These are phyloP conservation scores for Oreonectes daqikongensis DNA, from an alignment of 2,797 vertebrate species.

Conservation along the genomic window DNA sequence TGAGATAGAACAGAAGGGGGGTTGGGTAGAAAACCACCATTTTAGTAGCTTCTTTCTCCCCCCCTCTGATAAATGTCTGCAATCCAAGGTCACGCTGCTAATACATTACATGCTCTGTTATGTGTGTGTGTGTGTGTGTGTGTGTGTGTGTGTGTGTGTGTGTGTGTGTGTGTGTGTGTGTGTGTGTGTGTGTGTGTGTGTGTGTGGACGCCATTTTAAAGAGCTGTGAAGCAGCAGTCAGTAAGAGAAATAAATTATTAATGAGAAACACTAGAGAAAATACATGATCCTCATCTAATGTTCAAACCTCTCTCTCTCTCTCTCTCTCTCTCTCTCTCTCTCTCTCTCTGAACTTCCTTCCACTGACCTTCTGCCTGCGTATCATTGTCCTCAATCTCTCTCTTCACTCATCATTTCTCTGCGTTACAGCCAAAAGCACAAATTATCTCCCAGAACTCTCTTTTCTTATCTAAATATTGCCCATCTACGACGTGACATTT, in stretches of 20 bases:
- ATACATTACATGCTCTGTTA: slow-evolving; percentile 5
- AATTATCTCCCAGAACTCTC: not conserved
- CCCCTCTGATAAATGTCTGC: slow-evolving; percentile 37
- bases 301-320: slow-evolving; percentile 27
- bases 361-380: slow-evolving; percentile 1
- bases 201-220: slow-evolving; percentile 66
- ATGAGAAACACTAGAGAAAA: slow-evolving; percentile 59
- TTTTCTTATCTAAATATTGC: not conserved
- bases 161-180: too few relatives aligned
- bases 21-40: slow-evolving; percentile 46
- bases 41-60: slow-evolving; percentile 47
- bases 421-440: not conserved
- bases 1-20: not conserved
- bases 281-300: slow-evolving; percentile 58
- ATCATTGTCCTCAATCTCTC: slow-evolving; percentile 1
- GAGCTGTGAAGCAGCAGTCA: slow-evolving; percentile 56
- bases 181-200: slow-evolving; percentile 17
- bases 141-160: too few relatives aligned
- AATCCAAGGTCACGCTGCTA: slow-evolving; percentile 60
- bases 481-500: not conserved
- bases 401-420: not conserved
- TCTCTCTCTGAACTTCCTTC: slow-evolving; percentile 4
- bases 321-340: slow-evolving; percentile 7
- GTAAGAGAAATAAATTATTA: slow-evolving; percentile 64
- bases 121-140: slow-evolving; percentile 38